Conservation (phyloP, 2,113 vertebrate species). For the Psittacula cyanocephala region DNA sequence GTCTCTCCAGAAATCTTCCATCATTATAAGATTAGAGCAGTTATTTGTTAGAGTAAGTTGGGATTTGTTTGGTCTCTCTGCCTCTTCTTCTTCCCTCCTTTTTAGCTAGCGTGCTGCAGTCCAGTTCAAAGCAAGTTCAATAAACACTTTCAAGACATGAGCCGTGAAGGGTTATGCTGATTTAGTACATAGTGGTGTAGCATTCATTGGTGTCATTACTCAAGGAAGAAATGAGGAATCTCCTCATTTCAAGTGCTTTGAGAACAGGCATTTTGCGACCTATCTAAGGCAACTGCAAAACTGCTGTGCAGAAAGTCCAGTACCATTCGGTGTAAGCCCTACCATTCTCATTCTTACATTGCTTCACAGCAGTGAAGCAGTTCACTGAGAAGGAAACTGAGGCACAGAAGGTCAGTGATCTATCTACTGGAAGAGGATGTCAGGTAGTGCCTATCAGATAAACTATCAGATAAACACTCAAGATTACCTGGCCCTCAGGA, state of each 20-base stretch:
- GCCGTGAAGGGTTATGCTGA: slow-evolving; percentile 35
- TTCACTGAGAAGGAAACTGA: not conserved
- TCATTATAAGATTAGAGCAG: not conserved
- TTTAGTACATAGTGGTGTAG: not conserved
- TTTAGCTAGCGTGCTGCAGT: not conserved
- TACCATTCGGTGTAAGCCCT: not conserved
- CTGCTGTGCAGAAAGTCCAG: not conserved
- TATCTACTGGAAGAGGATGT: not conserved
- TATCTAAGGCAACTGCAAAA: not conserved
- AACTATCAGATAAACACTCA: not conserved
- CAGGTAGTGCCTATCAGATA: not conserved
- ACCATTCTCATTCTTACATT: not conserved
- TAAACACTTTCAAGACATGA: slow-evolving; percentile 42
- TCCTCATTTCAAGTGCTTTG: slow-evolving; percentile 24
- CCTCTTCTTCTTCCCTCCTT: not conserved
- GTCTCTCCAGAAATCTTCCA: slow-evolving; percentile 1
- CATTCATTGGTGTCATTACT: slow-evolving; percentile 41
- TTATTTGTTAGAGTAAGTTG: not conserved
- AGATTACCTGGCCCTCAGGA: slow-evolving; percentile 31
- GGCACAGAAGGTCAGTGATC: not conserved
- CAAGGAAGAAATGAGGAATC: slow-evolving; percentile 36
- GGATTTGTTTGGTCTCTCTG: not conserved
- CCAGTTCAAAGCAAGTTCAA: slow-evolving; percentile 31
- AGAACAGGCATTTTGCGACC: not conserved
- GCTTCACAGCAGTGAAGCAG: not conserved